phyloP scores from a whole-genome alignment of 2,888 invertebrate genomes.

The Caenorhabditis sinica region DNA sequence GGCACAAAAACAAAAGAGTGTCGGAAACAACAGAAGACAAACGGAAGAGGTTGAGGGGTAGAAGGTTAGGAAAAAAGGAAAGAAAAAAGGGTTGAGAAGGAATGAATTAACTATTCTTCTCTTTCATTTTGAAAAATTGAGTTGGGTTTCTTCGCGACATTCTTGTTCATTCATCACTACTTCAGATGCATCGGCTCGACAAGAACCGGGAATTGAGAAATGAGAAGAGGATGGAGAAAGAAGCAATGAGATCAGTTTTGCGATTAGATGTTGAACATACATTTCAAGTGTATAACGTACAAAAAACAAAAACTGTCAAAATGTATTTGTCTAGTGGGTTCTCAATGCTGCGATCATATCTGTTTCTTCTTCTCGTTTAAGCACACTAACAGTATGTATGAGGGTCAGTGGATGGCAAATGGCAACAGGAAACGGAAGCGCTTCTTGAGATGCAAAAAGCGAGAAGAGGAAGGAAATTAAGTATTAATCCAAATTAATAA shows the following conservation, averaged over 20 bases:
- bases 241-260: slow-evolving; percentile 26
- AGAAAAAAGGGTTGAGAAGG: slow-evolving; percentile 27
- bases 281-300: slow-evolving; percentile 35
- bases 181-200: slow-evolving; percentile 26
- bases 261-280: slow-evolving; percentile 27
- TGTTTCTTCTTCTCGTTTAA: slow-evolving; percentile 19
- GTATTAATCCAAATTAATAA: slow-evolving; percentile 64
- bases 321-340: slow-evolving; percentile 45
- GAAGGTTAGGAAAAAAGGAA: slow-evolving; percentile 46
- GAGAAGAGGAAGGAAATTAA: slow-evolving; percentile 24
- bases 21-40: slow-evolving; percentile 39
- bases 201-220: slow-evolving; percentile 12
- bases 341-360: slow-evolving; percentile 37
- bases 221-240: background rate
- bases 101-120: slow-evolving; percentile 58
- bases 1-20: slow-evolving; percentile 54
- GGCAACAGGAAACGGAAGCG: slow-evolving; percentile 51
- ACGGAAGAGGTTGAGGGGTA: slow-evolving; percentile 18
- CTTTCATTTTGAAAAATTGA: slow-evolving; percentile 53
- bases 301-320: slow-evolving; percentile 59
- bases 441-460: slow-evolving; percentile 5
- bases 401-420: slow-evolving; percentile 20
- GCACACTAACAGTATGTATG: slow-evolving; percentile 23
- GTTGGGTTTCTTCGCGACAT: slow-evolving; percentile 37
- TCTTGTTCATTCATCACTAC: slow-evolving; percentile 5